Conservation (phyloP, 2,113 vertebrate species). For the Sitta europaea region DNA sequence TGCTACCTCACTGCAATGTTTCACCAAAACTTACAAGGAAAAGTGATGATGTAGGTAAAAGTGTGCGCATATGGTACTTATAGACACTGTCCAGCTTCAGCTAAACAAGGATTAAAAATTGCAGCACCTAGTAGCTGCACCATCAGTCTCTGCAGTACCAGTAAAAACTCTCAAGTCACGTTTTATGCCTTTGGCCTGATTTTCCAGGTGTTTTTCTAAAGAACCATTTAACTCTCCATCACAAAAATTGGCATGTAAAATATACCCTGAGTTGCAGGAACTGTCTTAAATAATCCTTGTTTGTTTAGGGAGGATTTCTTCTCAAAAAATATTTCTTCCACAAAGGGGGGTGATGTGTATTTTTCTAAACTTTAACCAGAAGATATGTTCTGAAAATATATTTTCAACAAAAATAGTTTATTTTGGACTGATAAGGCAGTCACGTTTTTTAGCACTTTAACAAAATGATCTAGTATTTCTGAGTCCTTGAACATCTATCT, state of each 20-base stretch:
- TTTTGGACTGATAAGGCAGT: background rate
- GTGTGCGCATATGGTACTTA: background rate
- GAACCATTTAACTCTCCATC: background rate
- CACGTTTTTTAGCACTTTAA: background rate
- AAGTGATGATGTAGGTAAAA: background rate
- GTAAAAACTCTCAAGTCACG: background rate
- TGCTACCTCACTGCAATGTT: background rate
- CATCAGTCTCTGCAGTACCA: background rate
- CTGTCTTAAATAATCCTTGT: background rate
- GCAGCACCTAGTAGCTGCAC: background rate
- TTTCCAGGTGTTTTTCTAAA: background rate
- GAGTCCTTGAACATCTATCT: background rate
- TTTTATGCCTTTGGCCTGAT: background rate
- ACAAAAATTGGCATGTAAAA: background rate
- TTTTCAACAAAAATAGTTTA: slow-evolving; percentile 50
- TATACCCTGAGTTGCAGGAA: background rate
- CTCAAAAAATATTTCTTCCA: slow-evolving; percentile 26
- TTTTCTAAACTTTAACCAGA: slow-evolving; percentile 37
- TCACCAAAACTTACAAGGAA: background rate
- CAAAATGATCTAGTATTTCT: slow-evolving; percentile 6
- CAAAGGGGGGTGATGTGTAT: background rate
- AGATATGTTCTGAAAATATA: slow-evolving; percentile 30
- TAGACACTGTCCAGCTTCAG: background rate
- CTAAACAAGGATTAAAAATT: background rate
- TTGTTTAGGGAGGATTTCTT: slow-evolving; percentile 34